Percentiles rank a stretch among this genome's conserved stretches.
Evolutionary conservation across 2,888 invertebrate species (phyloP).

Genomic region (Cerastoderma edule): DNA sequence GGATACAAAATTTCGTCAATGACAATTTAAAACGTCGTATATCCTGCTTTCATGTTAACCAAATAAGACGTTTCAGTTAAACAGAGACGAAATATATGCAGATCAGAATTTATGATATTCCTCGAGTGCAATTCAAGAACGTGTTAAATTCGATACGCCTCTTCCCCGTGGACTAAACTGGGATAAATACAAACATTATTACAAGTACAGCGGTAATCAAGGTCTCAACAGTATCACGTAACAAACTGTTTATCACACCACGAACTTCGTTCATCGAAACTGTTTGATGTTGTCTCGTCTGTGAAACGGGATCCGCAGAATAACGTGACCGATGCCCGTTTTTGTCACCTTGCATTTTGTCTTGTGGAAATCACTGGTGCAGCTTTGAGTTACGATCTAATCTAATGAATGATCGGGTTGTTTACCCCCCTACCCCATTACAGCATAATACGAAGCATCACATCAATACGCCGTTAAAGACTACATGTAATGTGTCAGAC

Average conservation of each 20-base stretch:
- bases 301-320: slow-evolving; percentile 17
- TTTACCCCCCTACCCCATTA: neutral
- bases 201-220: slow-evolving; percentile 19
- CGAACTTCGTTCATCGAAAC: slow-evolving; percentile 4
- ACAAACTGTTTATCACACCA: slow-evolving; percentile 19
- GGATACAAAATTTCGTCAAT: too few relatives aligned
- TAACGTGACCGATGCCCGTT: slow-evolving; percentile 27
- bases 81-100: neutral
- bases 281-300: slow-evolving; percentile 13
- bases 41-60: too few relatives aligned
- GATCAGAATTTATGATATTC: slow-evolving; percentile 1
- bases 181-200: slow-evolving; percentile 20
- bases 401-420: neutral
- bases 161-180: neutral
- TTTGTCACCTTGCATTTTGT: slow-evolving; percentile 25
- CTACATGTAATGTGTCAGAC: too few relatives aligned
- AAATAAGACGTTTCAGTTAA: neutral
- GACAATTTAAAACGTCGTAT: too few relatives aligned
- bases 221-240: slow-evolving; percentile 11
- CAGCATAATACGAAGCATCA: neutral
- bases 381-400: slow-evolving; percentile 17
- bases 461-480: too few relatives aligned
- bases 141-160: slow-evolving; percentile 7
- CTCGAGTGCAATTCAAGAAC: slow-evolving; percentile 1
- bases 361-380: slow-evolving; percentile 19